These are phyloP conservation scores for Ochropleura leucogaster DNA, from an alignment of 2,888 invertebrate genomes.

Conservation along the genomic window DNA sequence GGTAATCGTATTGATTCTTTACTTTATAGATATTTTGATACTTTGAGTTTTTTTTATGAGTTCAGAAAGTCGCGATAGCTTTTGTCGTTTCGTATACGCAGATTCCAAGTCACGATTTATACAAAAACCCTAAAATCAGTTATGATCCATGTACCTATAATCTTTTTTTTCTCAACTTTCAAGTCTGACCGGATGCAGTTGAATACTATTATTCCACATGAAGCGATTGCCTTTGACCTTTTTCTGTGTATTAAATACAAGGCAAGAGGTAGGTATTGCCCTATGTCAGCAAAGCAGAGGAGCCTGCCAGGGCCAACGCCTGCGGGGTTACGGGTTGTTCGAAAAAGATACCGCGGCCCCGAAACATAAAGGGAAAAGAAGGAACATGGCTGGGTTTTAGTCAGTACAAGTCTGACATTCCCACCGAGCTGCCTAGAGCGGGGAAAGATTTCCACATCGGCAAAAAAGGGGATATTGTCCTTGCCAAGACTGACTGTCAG, in stretches of 20 bases:
- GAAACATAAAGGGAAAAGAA: too few species aligned
- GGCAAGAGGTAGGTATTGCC: too few species aligned
- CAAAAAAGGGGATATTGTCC: too few species aligned
- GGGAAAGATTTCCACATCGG: too few species aligned
- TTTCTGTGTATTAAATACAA: not conserved
- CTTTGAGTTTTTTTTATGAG: not conserved
- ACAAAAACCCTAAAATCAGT: not conserved
- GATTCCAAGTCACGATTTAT: not conserved
- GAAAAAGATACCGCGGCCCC: too few species aligned
- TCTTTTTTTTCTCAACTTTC: not conserved
- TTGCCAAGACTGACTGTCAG: not conserved
- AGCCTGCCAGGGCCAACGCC: too few species aligned
- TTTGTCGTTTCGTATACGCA: not conserved
- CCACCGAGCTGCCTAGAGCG: too few species aligned
- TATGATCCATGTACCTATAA: not conserved
- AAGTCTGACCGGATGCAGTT: not conserved
- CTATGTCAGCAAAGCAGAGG: too few species aligned
- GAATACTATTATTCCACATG: not conserved
- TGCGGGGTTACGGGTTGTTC: too few species aligned
- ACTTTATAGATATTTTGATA: not conserved
- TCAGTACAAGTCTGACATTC: too few species aligned
- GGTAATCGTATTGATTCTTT: constrained; percentile 31
- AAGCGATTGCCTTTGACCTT: not conserved
- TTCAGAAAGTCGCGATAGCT: not conserved
- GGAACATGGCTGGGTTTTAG: too few species aligned